Evolutionary conservation across 2,113 vertebrate genomes (phyloP), one percentile per base, ranked within the genome.

Genomic region (Oncorhynchus nerka): DNA sequence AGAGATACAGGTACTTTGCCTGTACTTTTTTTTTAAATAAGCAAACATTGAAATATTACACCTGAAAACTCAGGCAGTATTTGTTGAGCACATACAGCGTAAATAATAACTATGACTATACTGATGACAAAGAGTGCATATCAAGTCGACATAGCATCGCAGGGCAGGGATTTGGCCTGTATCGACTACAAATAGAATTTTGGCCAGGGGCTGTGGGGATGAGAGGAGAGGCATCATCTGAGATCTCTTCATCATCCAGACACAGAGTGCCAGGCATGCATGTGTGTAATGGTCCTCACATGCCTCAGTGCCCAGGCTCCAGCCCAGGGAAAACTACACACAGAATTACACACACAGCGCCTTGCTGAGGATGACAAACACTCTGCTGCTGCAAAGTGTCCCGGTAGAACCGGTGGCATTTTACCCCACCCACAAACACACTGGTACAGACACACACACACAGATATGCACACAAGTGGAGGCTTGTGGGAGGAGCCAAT

Each of bases 221-320:
- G 73, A 74, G 75, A 80, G 80, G 67, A 28, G 49, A 68, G 71
- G 79, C 69, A 83, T 75, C 71, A 68, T 79, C 79, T 65, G 79
- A 76, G 79, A 88, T 85, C 90, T 91, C 85, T 90, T 92, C 87
- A 90, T 91, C 89, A 89, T 90, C 86, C 68, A 76, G 74, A 82
- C 74, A 34, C 75, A 82, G 75, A 34, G 77, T 82, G 73, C 75
- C 62, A 89, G 87, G 39, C 39, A 45, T 45, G 89, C 84, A 45
- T 80, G 81, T 86, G 78, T 89, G 79, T 88, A 91, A 91, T 89
- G 77, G 80, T 85, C 78, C 81, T 88, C 81, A 79, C 86, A 89
- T 74, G 77, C 85, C 71, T 85, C 79, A 71, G 81, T 88, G 86
- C 51, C 72, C 86, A 79, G 85, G 81, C 39, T 70, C 19, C 83